phyloP scores from a whole-genome alignment of 2,113 vertebrate genomes.

The Gopherus evgoodei region DNA sequence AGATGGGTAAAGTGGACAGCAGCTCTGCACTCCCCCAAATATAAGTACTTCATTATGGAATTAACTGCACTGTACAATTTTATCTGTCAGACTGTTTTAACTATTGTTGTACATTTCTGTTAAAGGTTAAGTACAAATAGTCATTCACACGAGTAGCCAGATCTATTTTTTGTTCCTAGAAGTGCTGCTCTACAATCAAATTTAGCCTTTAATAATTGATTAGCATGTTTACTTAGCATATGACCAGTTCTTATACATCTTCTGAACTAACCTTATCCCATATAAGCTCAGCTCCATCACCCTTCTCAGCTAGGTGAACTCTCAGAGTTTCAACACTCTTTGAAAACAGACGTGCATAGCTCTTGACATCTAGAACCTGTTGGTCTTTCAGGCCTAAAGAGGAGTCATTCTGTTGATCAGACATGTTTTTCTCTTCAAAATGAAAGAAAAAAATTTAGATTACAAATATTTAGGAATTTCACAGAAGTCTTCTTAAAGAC shows the following conservation, averaged over 20 bases:
- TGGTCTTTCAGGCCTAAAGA: conserved; percentile 91
- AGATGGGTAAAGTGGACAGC: too few relatives aligned
- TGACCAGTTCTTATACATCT: background rate
- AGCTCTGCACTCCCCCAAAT: too few relatives aligned
- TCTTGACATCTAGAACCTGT: conserved; percentile 91
- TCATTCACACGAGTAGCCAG: background rate
- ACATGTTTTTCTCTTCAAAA: conserved; percentile 65
- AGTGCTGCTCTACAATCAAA: background rate
- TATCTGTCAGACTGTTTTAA: background rate
- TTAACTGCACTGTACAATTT: too few relatives aligned
- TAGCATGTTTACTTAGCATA: background rate
- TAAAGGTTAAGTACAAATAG: background rate
- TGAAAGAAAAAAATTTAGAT: background rate
- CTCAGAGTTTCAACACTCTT: conserved; percentile 92
- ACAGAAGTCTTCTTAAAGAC: background rate
- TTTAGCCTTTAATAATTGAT: background rate
- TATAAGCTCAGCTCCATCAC: conserved; percentile 90
- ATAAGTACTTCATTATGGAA: too few relatives aligned
- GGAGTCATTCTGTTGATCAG: conserved; percentile 80
- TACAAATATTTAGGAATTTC: background rate
- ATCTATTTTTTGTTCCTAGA: background rate
- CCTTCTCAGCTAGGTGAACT: conserved; percentile 88
- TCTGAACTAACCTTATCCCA: conserved; percentile 94
- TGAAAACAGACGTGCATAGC: conserved; percentile 89
- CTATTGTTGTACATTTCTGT: background rate